These are phyloP conservation scores for Rhagonycha lutea DNA, from an alignment of 2,888 invertebrate genomes.

Conservation along the genomic window DNA sequence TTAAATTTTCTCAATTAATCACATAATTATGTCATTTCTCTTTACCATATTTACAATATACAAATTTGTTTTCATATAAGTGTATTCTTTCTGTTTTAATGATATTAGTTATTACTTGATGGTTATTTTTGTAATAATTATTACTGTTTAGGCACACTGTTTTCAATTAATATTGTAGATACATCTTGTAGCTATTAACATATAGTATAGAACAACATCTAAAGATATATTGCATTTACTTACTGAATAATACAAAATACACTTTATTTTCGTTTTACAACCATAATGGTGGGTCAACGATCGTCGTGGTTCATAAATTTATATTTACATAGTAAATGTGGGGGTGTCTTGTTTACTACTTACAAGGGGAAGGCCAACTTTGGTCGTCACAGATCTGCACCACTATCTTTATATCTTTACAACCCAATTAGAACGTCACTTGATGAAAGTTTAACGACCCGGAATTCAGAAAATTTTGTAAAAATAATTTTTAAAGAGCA, in stretches of 20 bases:
- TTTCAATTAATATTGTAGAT: not conserved
- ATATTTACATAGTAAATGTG: not conserved
- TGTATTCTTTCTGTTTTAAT: not conserved
- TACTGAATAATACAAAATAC: not conserved
- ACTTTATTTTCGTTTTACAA: slow-evolving; percentile 5
- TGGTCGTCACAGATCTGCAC: too few species aligned
- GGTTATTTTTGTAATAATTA: not conserved
- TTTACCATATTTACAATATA: not conserved
- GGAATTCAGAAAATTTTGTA: too few species aligned
- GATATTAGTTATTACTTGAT: not conserved
- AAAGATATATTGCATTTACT: not conserved
- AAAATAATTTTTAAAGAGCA: too few species aligned
- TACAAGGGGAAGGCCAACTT: too few species aligned
- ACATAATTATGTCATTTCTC: not conserved
- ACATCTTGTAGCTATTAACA: not conserved
- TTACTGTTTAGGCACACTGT: not conserved
- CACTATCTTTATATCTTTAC: too few species aligned
- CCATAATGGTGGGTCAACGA: slow-evolving; percentile 34
- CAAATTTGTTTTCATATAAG: not conserved
- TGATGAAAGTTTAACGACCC: too few species aligned
- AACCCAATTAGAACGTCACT: too few species aligned
- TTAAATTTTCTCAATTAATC: not conserved
- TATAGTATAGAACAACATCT: not conserved
- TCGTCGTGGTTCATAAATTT: slow-evolving; percentile 32
- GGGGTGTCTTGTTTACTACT: not conserved